A percentile compares a stretch with the other conserved stretches of the same genome.
phyloP scores from a whole-genome alignment of 1,140 invertebrate species.

The Drosophila lacertosa region DNA sequence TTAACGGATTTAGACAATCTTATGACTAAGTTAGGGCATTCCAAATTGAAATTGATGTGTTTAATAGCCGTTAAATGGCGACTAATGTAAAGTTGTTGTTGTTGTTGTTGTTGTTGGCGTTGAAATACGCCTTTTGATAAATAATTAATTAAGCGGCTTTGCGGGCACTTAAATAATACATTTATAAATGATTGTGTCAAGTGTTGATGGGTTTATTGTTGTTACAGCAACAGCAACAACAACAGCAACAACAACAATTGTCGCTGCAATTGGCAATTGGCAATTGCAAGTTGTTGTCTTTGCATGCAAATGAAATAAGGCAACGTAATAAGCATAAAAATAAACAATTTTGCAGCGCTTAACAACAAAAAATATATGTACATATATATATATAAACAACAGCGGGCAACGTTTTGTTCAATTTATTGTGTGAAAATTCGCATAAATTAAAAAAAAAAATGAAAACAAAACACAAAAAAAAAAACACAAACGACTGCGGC shows the following conservation, averaged over 20 bases:
- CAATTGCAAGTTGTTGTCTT: conserved; percentile 49
- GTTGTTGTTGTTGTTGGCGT: conserved; percentile 14
- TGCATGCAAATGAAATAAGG: conserved; percentile 74
- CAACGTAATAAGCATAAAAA: conserved; percentile 77
- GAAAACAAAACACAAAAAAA: conserved; percentile 16
- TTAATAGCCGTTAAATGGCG: conserved; percentile 49
- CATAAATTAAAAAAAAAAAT: conserved; percentile 66
- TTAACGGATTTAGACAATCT: not conserved
- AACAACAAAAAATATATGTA: conserved; percentile 33
- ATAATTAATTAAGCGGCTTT: conserved; percentile 75
- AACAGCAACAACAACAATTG: conserved; percentile 6
- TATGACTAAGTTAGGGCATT: conserved; percentile 29
- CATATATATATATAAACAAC: conserved; percentile 5
- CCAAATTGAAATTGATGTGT: conserved; percentile 37
- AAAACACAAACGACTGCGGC: conserved; percentile 53
- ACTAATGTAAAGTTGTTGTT: conserved; percentile 38
- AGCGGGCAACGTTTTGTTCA: conserved; percentile 68
- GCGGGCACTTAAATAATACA: conserved; percentile 60
- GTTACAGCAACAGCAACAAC: conserved; percentile 22
- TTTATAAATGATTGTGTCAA: conserved; percentile 79
- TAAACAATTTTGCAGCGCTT: conserved; percentile 66
- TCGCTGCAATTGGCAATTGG: conserved; percentile 36
- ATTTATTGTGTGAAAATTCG: conserved; percentile 82
- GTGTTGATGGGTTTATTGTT: conserved; percentile 79
- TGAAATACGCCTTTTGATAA: conserved; percentile 75